Base-by-base conservation (phyloP, 1,140 invertebrate species). In the Myzus persicae region DNA sequence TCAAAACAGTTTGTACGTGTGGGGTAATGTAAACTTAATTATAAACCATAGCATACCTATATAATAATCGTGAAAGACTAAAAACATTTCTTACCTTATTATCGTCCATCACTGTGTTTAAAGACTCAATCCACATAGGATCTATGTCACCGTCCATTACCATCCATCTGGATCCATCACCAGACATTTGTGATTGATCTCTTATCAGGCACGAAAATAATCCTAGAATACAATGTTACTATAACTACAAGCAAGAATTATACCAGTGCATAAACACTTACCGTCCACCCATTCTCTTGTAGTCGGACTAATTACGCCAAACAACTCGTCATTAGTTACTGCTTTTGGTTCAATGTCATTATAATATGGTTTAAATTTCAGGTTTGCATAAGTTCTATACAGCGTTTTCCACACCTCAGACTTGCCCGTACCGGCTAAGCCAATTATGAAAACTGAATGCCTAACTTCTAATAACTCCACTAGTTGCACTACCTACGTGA, bases 281-380 rank as follows among this genome's bases (percentile, higher is more conserved):
- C 98, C 98, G 95, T 99, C 98, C 95, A 98, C 99, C 98, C 99
- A 99, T 96, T 99, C 99, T 94, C 98, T 96, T 0, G 99, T 99
- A 0, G 98, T 96, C 26, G 98, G 97, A 96, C 99, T 99, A 92
- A 99, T 99, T 87, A 99, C 97, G 24, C 99, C 99, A 95, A 99
- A 99, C 38, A 99, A 96, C 95, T 99, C 99, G 94, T 99, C 98
- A 94, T 98, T 99, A 1, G 98, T 99, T 11, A 99, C 98, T 51
- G 98, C 98, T 95, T 99, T 99, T 4, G 99, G 99, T 95, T 99
- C 98, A 11, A 99, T 95, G 95, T 99, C 98, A 94, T 98, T 97
- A 94, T 97, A 98, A 81, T 96, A 95, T 1, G 99, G 98, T 95
- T 98, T 98, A 93, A 96, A 95, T 94, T 98, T 98, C 94, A 96